These are phyloP conservation scores for Entomyzon cyanotis DNA, from an alignment of 2,113 vertebrate genomes.

Conservation along the genomic window DNA sequence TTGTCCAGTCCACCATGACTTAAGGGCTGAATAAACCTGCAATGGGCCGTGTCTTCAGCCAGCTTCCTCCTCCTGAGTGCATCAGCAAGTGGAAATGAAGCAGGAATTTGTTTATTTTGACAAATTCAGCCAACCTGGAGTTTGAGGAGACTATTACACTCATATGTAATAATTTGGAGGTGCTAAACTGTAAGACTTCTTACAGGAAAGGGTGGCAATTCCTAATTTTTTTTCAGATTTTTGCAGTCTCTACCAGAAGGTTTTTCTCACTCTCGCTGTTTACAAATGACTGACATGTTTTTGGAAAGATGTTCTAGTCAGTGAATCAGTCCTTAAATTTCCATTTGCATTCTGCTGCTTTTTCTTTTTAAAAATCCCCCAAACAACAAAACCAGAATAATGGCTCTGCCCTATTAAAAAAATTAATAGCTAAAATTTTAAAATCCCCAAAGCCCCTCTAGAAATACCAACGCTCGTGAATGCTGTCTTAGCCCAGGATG, in stretches of 20 bases:
- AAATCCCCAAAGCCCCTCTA: background rate
- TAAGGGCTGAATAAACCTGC: constrained; percentile 29
- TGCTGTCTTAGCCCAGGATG: background rate
- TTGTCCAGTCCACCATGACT: background rate
- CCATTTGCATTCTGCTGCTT: background rate
- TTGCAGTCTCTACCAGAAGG: constrained; percentile 1
- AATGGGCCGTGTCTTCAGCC: constrained; percentile 3
- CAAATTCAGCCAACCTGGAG: background rate
- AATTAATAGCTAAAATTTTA: background rate
- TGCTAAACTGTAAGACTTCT: background rate
- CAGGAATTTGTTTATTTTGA: constrained; percentile 13
- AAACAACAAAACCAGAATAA: background rate
- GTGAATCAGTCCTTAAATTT: constrained; percentile 14
- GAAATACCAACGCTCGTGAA: background rate
- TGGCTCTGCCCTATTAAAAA: background rate
- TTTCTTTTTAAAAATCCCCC: background rate
- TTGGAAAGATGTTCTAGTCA: background rate
- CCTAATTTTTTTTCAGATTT: background rate
- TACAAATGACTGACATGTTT: constrained; percentile 32
- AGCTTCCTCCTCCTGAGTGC: background rate
- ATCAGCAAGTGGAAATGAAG: constrained; percentile 1
- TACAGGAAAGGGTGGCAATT: background rate
- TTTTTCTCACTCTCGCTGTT: background rate
- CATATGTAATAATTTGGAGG: background rate
- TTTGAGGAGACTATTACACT: background rate